Percentiles rank a stretch among this genome's conserved stretches.
Evolutionary conservation across 2,797 vertebrate species (phyloP).

Genomic region (Anolis apletophallus): DNA sequence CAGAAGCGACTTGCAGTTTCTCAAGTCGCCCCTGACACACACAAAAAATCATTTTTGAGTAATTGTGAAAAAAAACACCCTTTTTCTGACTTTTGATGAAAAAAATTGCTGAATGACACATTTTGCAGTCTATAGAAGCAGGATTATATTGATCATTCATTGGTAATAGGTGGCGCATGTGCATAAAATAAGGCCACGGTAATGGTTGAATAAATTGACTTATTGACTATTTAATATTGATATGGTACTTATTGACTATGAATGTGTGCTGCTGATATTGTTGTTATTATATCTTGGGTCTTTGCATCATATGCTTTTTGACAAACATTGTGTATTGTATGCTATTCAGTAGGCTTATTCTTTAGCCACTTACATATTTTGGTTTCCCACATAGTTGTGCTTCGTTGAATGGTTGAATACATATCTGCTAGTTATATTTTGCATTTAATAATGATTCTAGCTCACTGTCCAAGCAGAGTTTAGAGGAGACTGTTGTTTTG

Average conservation of each 20-base stretch:
- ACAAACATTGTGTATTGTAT: too few species aligned
- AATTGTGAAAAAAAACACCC: conserved; percentile 52
- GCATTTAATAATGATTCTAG: conserved; percentile 37
- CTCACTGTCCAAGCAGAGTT: neutral
- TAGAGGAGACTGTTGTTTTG: neutral
- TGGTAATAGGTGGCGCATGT: neutral
- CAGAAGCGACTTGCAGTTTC: too few species aligned
- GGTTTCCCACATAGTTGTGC: too few species aligned
- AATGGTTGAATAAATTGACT: conserved; percentile 7
- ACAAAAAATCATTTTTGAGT: neutral
- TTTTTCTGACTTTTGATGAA: conserved; percentile 39
- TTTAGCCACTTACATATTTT: too few species aligned
- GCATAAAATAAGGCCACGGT: conserved; percentile 18
- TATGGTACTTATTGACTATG: too few species aligned
- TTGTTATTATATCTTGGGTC: too few species aligned
- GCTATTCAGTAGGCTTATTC: too few species aligned
- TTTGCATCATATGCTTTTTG: too few species aligned
- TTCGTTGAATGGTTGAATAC: conserved; percentile 4
- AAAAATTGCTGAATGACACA: conserved; percentile 24
- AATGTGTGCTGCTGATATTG: too few species aligned
- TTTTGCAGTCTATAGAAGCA: conserved; percentile 49
- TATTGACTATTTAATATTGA: too few species aligned
- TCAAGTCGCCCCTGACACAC: too few species aligned
- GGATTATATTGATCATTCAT: conserved; percentile 38
- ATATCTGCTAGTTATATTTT: conserved; percentile 16